phyloP scores from a whole-genome alignment of 2,113 vertebrate species.

The Atherinomorus stipes region DNA sequence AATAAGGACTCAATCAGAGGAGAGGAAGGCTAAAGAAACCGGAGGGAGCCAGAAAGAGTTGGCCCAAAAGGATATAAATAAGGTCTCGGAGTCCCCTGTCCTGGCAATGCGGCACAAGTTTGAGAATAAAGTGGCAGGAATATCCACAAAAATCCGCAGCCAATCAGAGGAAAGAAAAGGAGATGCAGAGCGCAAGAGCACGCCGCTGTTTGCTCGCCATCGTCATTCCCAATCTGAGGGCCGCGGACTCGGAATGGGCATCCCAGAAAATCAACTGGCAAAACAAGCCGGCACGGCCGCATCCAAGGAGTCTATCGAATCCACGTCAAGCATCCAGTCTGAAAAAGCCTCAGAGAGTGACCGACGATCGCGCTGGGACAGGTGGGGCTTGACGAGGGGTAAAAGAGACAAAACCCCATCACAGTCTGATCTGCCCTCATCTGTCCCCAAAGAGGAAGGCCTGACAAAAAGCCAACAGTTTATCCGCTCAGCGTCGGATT shows the following conservation, averaged over 20 bases:
- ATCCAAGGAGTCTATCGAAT: constrained; percentile 91
- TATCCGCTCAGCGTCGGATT: constrained; percentile 88
- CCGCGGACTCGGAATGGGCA: constrained; percentile 84
- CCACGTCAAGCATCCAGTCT: constrained; percentile 84
- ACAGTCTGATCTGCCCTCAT: constrained; percentile 84
- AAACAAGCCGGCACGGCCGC: constrained; percentile 73
- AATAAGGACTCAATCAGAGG: constrained; percentile 85
- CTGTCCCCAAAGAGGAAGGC: constrained; percentile 80
- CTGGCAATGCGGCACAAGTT: constrained; percentile 87
- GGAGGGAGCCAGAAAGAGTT: constrained; percentile 60
- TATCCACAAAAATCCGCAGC: constrained; percentile 87
- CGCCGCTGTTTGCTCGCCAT: constrained; percentile 84
- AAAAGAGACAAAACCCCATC: constrained; percentile 88
- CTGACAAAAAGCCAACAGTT: constrained; percentile 74
- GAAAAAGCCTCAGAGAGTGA: constrained; percentile 78
- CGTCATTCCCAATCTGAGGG: constrained; percentile 91
- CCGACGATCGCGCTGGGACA: constrained; percentile 87
- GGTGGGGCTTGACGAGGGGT: constrained; percentile 89
- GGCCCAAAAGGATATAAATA: constrained; percentile 52
- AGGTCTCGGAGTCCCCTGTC: constrained; percentile 84
- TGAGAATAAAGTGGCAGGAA: constrained; percentile 87
- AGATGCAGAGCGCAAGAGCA: constrained; percentile 74
- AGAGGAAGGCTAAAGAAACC: constrained; percentile 78
- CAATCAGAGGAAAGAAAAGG: constrained; percentile 84
- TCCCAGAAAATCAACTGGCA: constrained; percentile 87